phyloP scores from a whole-genome alignment of 2,113 vertebrate genomes.

The Saccopteryx leptura region DNA sequence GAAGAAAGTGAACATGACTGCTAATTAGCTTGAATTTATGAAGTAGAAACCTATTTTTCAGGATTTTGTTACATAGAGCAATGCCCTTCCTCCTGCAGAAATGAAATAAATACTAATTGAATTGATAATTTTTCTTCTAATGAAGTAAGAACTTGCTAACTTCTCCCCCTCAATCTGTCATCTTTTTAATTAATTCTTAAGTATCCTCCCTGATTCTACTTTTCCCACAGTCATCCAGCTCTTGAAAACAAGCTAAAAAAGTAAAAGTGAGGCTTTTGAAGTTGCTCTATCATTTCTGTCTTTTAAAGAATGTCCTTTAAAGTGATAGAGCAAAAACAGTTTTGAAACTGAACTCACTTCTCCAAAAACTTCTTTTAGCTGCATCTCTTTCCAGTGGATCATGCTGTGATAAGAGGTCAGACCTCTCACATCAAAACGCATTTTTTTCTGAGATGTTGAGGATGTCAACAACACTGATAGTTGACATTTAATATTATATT shows the following conservation, averaged over 20 bases:
- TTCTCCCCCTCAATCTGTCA: slow-evolving; percentile 59
- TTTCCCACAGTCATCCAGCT: slow-evolving; percentile 29
- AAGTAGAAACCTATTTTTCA: slow-evolving; percentile 48
- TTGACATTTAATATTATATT: too few species aligned
- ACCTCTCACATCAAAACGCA: background rate
- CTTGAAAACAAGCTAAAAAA: slow-evolving; percentile 58
- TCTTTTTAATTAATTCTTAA: slow-evolving; percentile 48
- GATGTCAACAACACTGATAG: background rate
- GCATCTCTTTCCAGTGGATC: background rate
- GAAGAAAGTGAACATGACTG: slow-evolving; percentile 26
- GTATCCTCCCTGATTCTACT: slow-evolving; percentile 1
- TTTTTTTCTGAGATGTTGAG: background rate
- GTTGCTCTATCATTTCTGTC: background rate
- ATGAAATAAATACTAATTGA: slow-evolving; percentile 67
- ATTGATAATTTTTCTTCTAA: slow-evolving; percentile 55
- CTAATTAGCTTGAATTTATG: slow-evolving; percentile 49
- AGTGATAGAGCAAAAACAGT: background rate
- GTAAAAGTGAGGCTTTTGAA: background rate
- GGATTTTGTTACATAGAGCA: slow-evolving; percentile 8
- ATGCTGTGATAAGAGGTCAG: background rate
- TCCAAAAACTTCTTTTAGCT: background rate
- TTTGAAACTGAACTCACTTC: background rate
- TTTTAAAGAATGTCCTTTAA: slow-evolving; percentile 1
- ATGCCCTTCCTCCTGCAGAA: background rate
- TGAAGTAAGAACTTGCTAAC: slow-evolving; percentile 60